Base-by-base conservation (phyloP, 2,888 invertebrate species). In the Tiphia femorata region DNA sequence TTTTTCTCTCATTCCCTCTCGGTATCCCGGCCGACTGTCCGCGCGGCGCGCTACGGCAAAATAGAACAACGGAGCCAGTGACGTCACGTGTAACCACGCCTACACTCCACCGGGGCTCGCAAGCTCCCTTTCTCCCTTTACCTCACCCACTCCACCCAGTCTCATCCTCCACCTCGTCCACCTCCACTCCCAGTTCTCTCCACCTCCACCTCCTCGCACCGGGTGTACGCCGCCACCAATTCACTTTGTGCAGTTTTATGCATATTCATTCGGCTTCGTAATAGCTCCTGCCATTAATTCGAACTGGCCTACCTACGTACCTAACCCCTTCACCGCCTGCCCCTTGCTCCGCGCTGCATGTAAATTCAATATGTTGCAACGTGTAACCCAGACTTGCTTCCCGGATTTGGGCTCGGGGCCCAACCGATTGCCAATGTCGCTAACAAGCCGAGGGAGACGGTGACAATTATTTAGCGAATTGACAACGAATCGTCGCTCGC, bases 11-110 rank as follows among this genome's bases (percentile, higher is more conserved):
- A 49, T 49, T 49, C 60, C 53, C 58, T 56, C 63, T 54, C 50
- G 53, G 65, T 19, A 52, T 52, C 59, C 57, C 58, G 49, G 54
- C 53, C 52, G 23, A 54, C 43, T 56, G 57, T 66, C 62, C 64
- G 61, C 66, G 58, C 68, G 63, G 55, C 58, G 47, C 64, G 61
- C 60, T 58, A 48, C 68, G 57, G 67, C 74, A 73, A 79, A 77
- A 77, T 77, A 70, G 77, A 78, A 78, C 74, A 75, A 77, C 75
- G 72, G 64, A 61, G 33, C 60, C 69, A 54, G 67, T 79, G 78
- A 79, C 79, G 79, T 78, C 75, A 78, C 73, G 67, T 75, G 76
- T 75, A 79, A 78, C 78, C 76, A 76, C 76, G 76, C 76, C 76
- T 75, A 72, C 62, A 49, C 41, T 21, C 23, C 41, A 14, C 23